These are phyloP conservation scores for Sprattus sprattus DNA, from an alignment of 2,113 vertebrate species.

Conservation along the genomic window DNA sequence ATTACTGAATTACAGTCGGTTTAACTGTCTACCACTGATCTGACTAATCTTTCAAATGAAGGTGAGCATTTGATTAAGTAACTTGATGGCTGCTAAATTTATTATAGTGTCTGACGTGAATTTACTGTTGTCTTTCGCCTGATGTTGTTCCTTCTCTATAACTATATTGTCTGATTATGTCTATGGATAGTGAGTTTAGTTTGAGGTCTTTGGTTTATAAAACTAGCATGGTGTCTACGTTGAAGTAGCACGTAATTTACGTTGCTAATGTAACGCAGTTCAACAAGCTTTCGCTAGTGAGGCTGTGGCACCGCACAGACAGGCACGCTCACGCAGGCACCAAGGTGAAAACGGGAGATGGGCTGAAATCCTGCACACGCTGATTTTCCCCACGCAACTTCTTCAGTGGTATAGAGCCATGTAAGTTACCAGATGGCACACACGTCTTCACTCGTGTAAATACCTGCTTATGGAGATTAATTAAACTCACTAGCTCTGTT, in stretches of 20 bases:
- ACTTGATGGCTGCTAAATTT: background rate
- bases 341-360: slow-evolving; percentile 17
- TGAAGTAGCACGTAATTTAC: background rate
- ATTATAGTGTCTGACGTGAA: background rate
- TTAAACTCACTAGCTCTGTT: background rate
- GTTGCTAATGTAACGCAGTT: background rate
- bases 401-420: background rate
- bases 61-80: too few relatives aligned
- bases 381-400: background rate
- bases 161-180: background rate
- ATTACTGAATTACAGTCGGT: background rate
- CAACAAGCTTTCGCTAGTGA: background rate
- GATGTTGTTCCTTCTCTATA: background rate
- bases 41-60: too few relatives aligned
- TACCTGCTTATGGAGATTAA: background rate
- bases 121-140: background rate
- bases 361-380: slow-evolving; percentile 8
- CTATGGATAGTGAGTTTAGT: background rate
- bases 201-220: background rate
- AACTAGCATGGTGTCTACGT: background rate
- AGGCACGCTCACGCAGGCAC: slow-evolving; percentile 9
- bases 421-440: background rate
- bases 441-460: background rate
- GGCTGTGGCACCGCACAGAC: background rate
- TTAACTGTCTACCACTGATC: too few relatives aligned